Percentiles rank a stretch among this genome's conserved stretches.
Evolutionary conservation across 2,113 vertebrate genomes (phyloP).

Genomic region (Calidris pugnax): DNA sequence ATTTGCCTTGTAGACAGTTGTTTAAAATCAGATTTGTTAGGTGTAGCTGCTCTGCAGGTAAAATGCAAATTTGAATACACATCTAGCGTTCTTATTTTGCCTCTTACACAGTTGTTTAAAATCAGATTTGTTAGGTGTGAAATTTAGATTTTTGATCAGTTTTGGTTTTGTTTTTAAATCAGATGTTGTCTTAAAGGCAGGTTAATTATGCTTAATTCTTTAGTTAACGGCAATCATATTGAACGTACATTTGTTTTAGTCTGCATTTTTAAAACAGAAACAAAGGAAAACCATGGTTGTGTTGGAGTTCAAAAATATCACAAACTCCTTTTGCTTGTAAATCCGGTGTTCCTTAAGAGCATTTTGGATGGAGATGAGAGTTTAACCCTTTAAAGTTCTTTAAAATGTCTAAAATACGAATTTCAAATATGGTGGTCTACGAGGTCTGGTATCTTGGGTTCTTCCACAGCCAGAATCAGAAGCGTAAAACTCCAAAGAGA

Average conservation of each 20-base stretch:
- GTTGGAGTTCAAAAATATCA: background rate
- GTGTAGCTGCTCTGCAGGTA: background rate
- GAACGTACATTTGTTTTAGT: fast-evolving
- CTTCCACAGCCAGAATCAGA: background rate
- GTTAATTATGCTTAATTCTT: background rate
- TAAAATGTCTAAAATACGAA: background rate
- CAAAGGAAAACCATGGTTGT: background rate
- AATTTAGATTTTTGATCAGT: background rate
- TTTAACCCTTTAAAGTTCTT: background rate
- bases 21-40: background rate
- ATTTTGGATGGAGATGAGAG: background rate
- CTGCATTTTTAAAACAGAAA: background rate
- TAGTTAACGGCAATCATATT: background rate
- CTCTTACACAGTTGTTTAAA: background rate
- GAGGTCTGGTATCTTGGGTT: background rate
- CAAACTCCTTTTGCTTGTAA: background rate
- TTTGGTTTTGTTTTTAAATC: background rate
- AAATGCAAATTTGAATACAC: background rate
- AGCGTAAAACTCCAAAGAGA: background rate
- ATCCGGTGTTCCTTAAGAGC: background rate
- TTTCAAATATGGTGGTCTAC: background rate
- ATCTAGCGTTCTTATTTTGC: background rate
- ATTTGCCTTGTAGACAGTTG: background rate
- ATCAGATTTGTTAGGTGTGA: background rate
- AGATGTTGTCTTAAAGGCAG: background rate